Percentiles rank a stretch among this genome's conserved stretches.
Evolutionary conservation across 92 coral and sea anemone species (phyloP).

Genomic region (Parazoanthus darwini): DNA sequence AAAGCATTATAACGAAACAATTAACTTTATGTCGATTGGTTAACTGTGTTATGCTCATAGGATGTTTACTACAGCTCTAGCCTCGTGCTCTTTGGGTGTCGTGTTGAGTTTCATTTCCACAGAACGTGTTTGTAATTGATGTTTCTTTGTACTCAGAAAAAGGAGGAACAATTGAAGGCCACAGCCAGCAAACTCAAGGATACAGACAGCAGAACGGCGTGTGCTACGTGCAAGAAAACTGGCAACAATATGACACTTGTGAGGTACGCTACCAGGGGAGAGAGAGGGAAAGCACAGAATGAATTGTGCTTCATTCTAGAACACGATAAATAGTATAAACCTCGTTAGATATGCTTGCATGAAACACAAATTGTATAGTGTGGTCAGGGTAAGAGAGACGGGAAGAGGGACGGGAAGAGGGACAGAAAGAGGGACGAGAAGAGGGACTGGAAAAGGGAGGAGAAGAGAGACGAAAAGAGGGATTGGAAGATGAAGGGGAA

Average conservation of each 20-base stretch:
- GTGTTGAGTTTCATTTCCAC: neutral
- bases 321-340: neutral
- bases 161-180: slow-evolving; percentile 31
- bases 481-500: no score
- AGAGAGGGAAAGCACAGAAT: neutral
- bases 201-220: slow-evolving; percentile 69
- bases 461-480: no score
- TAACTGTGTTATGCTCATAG: no score
- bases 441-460: no score
- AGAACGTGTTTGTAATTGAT: neutral
- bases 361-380: no score
- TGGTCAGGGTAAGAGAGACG: no score
- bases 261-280: slow-evolving; percentile 57
- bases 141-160: slow-evolving; percentile 14
- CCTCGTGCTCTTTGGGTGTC: neutral
- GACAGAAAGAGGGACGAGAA: no score
- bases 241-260: slow-evolving; percentile 90
- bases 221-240: slow-evolving; percentile 68
- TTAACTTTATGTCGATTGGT: no score
- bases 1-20: no score
- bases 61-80: neutral
- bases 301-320: neutral
- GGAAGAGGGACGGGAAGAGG: no score
- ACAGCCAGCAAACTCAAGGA: slow-evolving; percentile 53
- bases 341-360: neutral